Base-by-base conservation (phyloP, 2,797 vertebrate species). In the Sebastes oblongus region DNA sequence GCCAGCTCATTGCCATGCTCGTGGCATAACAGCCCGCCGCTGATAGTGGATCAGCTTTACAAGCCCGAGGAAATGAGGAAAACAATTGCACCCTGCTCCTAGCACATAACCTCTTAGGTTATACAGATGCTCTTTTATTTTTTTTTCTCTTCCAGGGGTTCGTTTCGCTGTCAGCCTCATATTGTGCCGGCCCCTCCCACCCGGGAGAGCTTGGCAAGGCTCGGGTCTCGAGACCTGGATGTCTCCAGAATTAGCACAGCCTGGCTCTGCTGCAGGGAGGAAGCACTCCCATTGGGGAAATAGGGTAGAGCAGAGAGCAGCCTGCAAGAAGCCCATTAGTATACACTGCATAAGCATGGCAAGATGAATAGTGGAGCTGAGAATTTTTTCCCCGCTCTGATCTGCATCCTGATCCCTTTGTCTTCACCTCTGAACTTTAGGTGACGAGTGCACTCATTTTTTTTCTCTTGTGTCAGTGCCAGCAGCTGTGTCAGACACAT, bases 191-290 rank as follows among this genome's bases (percentile, higher is more conserved):
- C 86, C 80, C 84, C 85, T 84, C 88, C 90, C 93, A 90, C 86
- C 18, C 70, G 85, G 81, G 64, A 11, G 90, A 91, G 50, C 71
- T 78, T 52, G 70, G 72, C 29, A 68, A 78, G 30, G 42, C 78
- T 91, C 34, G 5, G 84, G 86, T 79, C 86, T 74, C 36, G 67
- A 90, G 90, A 93, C 89, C 90, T 92, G 91, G 83, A 91, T 90
- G 85, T 89, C 87, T 95, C 88, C 86, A 93, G 91, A 95, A 91
- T 93, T 94, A 94, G 92, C 90, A 89, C 89, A 92, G 77, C 82
- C 78, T 85, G 67, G 75, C 84, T 89, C 69, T 89, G 86, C 89
- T 91, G 87, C 87, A 77, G 78, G 88, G 91, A 90, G 77, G 78
- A 88, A 87, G 52, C 9, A 1, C 56, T 93, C 90, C 91, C 90